A percentile compares a stretch with the other conserved stretches of the same genome.
These are phyloP conservation scores for Sylvilagus bachmani DNA, from an alignment of 2,113 vertebrate species.

Conservation along the genomic window DNA sequence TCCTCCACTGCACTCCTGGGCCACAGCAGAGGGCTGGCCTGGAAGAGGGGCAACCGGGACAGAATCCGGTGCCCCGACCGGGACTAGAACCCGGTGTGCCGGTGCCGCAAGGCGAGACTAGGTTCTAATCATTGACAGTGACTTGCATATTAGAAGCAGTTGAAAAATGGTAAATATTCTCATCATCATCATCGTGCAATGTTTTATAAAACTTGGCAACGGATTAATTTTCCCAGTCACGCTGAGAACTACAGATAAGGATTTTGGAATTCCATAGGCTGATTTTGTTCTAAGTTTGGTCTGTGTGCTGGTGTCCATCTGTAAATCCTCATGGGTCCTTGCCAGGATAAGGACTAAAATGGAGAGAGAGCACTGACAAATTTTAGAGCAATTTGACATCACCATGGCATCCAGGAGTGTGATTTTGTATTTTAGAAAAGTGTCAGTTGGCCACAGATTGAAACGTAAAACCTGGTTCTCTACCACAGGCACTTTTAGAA, in stretches of 20 bases:
- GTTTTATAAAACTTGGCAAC: background rate
- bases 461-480: background rate
- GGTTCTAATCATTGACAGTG: background rate
- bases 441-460: background rate
- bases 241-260: background rate
- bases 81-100: no score
- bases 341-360: background rate
- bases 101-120: no score
- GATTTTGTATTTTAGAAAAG: slow-evolving; percentile 10
- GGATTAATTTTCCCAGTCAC: background rate
- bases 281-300: background rate
- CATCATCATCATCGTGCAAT: background rate
- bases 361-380: background rate
- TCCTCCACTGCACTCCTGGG: no score
- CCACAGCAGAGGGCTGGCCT: no score
- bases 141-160: background rate
- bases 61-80: no score
- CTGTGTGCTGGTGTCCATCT: background rate
- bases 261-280: background rate
- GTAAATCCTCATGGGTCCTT: background rate
- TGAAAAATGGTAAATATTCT: background rate
- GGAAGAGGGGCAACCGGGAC: no score
- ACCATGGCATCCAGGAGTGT: background rate
- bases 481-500: background rate
- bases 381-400: background rate